Evolutionary conservation across 2,797 vertebrate genomes (phyloP).

Genomic region (Spheniscus humboldti): DNA sequence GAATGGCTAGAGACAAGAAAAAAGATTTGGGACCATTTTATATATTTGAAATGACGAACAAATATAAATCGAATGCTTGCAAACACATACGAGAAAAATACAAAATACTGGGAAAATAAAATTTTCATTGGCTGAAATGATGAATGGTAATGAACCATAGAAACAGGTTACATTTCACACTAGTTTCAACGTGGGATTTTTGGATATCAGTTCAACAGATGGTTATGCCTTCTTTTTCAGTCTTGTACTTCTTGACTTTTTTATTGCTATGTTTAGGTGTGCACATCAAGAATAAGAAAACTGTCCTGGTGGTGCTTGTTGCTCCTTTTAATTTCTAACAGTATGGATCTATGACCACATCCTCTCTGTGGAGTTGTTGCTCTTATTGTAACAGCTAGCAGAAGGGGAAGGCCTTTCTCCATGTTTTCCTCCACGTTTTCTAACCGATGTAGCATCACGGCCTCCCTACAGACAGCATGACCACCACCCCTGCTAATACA

Average conservation of each 20-base stretch:
- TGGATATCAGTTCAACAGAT: neutral
- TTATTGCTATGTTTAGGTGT: neutral
- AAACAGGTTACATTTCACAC: neutral
- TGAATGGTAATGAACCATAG: neutral
- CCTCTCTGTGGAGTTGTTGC: neutral
- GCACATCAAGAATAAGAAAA: neutral
- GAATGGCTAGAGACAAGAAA: neutral
- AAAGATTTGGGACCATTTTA: neutral
- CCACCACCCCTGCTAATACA: neutral
- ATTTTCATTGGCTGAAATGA: neutral
- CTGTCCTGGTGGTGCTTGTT: neutral
- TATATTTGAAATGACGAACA: neutral
- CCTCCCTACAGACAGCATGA: neutral
- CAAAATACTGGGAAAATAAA: neutral
- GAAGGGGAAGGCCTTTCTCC: neutral
- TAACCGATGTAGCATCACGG: neutral
- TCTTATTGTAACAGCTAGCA: neutral
- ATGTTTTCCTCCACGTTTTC: neutral
- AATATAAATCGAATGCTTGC: neutral
- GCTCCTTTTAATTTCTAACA: neutral
- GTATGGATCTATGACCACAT: neutral
- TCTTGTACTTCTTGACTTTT: neutral
- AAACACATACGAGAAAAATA: neutral
- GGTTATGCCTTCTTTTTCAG: neutral
- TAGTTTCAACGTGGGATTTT: neutral